Percentiles rank a stretch among this genome's conserved stretches.
Conservation (phyloP, 2,888 invertebrate species). For the Tholera decimalis region DNA sequence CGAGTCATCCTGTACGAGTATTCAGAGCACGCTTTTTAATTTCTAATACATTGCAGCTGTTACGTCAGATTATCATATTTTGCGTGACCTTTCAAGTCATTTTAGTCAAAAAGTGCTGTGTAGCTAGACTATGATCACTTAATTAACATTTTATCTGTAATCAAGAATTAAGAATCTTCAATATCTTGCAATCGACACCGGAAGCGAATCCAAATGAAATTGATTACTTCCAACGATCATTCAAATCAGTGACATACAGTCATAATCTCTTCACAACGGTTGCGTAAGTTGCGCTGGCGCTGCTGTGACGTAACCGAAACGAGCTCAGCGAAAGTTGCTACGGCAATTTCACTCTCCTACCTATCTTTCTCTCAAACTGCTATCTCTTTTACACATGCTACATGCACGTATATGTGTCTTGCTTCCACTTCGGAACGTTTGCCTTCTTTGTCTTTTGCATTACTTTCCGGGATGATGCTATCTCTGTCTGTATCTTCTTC, state of each 20-base stretch:
- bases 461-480: constrained; percentile 68
- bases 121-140: constrained; percentile 6
- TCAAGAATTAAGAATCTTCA: constrained; percentile 49
- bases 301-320: constrained; percentile 87
- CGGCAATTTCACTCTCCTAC: constrained; percentile 88
- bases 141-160: constrained; percentile 32
- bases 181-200: constrained; percentile 70
- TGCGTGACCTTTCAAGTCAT: constrained; percentile 33
- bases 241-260: constrained; percentile 88
- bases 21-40: constrained; percentile 50
- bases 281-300: constrained; percentile 81
- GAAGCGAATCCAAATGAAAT: constrained; percentile 80
- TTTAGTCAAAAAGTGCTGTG: background rate
- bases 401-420: constrained; percentile 67
- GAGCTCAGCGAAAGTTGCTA: constrained; percentile 89
- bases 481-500: constrained; percentile 83
- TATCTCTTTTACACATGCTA: constrained; percentile 73
- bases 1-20: constrained; percentile 25
- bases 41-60: constrained; percentile 47
- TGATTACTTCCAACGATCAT: constrained; percentile 85
- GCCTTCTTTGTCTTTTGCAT: constrained; percentile 72
- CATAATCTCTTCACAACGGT: constrained; percentile 84
- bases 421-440: constrained; percentile 70
- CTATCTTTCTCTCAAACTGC: constrained; percentile 81
- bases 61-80: constrained; percentile 22